phyloP scores from a whole-genome alignment of 2,797 vertebrate genomes.

The Pyrocephalus nanus region DNA sequence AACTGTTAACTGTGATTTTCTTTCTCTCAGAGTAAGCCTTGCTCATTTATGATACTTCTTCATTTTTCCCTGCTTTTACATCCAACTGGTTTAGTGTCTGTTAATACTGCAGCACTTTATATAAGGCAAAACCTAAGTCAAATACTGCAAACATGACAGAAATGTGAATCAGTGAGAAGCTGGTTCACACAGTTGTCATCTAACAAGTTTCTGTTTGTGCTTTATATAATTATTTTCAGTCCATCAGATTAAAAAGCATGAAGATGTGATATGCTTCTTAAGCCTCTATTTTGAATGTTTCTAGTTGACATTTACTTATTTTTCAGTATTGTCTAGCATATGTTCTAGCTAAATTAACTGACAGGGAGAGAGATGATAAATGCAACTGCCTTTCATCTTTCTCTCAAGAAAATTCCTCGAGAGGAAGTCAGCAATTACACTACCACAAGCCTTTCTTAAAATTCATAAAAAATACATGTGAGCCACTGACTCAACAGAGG shows the following conservation, averaged over 20 bases:
- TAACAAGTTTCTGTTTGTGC: neutral
- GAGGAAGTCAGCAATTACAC: conserved; percentile 19
- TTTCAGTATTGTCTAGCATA: neutral
- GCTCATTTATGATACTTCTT: neutral
- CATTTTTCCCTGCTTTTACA: neutral
- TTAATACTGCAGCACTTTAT: neutral
- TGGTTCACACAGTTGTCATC: neutral
- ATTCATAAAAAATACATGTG: conserved; percentile 23
- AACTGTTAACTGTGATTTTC: neutral
- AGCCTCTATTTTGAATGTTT: neutral
- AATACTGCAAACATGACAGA: neutral
- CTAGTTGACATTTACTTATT: neutral
- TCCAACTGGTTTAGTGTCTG: neutral
- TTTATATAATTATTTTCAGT: conserved; percentile 1
- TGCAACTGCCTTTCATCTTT: conserved; percentile 19
- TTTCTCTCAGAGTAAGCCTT: neutral
- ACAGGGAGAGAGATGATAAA: neutral
- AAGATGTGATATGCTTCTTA: neutral
- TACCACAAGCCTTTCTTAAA: conserved; percentile 7
- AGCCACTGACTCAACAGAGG: neutral
- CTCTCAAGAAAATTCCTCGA: neutral
- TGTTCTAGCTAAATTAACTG: conserved; percentile 27
- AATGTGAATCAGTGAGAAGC: neutral
- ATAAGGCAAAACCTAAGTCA: neutral
- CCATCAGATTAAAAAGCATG: neutral